Percentiles rank a stretch among this genome's conserved stretches.
These are phyloP conservation scores for Hydrozoanthus gracilis DNA, from an alignment of 92 coral and sea anemone species.

Conservation along the genomic window DNA sequence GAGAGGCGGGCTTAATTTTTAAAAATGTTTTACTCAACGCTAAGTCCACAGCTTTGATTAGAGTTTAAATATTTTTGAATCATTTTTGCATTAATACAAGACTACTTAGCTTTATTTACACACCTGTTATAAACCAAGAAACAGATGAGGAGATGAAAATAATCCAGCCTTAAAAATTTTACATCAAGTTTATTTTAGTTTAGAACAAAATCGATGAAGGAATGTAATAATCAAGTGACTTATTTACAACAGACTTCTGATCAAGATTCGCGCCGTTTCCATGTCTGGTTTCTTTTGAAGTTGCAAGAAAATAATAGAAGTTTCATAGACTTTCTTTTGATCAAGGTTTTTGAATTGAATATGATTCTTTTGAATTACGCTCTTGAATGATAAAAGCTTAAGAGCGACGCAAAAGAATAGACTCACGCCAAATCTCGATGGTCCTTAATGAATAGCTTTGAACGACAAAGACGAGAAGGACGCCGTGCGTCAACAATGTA, in stretches of 20 bases:
- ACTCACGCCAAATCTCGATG: neutral
- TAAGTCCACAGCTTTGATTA: no score
- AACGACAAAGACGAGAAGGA: constrained; percentile 15
- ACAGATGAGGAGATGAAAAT: no score
- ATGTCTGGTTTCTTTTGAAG: neutral
- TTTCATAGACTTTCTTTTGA: neutral
- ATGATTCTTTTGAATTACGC: neutral
- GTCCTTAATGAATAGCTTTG: constrained; percentile 8
- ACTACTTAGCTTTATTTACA: no score
- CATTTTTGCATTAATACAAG: no score
- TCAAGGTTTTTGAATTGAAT: neutral
- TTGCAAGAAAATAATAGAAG: neutral
- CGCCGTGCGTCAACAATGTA: neutral
- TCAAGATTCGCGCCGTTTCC: neutral
- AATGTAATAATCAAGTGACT: neutral
- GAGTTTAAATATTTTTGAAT: no score
- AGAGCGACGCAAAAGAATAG: neutral
- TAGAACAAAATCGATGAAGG: neutral
- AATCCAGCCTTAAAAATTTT: no score
- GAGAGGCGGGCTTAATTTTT: no score
- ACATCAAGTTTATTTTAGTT: no score
- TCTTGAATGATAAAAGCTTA: neutral
- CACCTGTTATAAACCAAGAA: no score
- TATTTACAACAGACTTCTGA: neutral
- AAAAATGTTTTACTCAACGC: no score